A percentile compares a stretch with the other conserved stretches of the same genome.
Conservation (phyloP, 1,140 invertebrate genomes). For the Cardiocondyla obscurior region DNA sequence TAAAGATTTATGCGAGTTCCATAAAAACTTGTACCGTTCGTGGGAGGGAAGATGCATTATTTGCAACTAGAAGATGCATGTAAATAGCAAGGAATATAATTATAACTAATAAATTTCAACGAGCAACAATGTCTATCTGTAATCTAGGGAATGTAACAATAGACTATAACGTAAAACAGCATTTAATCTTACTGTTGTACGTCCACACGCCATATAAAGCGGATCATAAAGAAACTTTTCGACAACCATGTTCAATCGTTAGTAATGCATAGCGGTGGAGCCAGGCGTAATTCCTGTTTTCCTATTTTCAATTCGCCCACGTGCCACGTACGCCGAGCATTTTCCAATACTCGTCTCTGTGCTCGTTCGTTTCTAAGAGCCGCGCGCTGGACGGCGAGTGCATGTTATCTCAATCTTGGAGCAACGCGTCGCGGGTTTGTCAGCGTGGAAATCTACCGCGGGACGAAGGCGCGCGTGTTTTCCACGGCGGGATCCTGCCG, state of each 20-base stretch:
- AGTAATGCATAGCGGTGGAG: not conserved
- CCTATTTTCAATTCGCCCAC: conserved; percentile 31
- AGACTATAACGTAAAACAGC: not conserved
- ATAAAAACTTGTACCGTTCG: not conserved
- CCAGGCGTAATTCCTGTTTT: conserved; percentile 2
- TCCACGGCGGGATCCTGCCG: not conserved
- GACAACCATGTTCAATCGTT: not conserved
- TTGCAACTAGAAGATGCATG: not conserved
- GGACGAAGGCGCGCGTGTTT: conserved; percentile 10
- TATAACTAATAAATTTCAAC: conserved; percentile 38
- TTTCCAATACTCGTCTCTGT: not conserved
- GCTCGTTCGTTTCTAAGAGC: not conserved
- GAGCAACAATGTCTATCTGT: conserved; percentile 31
- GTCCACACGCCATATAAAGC: not conserved
- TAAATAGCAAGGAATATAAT: conserved; percentile 8
- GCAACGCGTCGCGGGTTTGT: conserved; percentile 14
- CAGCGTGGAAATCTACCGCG: conserved; percentile 2
- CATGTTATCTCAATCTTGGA: conserved; percentile 40
- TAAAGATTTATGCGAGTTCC: not conserved
- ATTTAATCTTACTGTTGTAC: not conserved
- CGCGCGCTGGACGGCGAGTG: not conserved
- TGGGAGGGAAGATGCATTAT: not conserved
- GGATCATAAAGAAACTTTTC: conserved; percentile 17
- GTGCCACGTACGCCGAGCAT: not conserved
- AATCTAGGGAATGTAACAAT: conserved; percentile 44